Evolutionary conservation across 2,888 invertebrate genomes (phyloP), one percentile per base, ranked within the genome.

Genomic region (Notocelia uddmanniana): DNA sequence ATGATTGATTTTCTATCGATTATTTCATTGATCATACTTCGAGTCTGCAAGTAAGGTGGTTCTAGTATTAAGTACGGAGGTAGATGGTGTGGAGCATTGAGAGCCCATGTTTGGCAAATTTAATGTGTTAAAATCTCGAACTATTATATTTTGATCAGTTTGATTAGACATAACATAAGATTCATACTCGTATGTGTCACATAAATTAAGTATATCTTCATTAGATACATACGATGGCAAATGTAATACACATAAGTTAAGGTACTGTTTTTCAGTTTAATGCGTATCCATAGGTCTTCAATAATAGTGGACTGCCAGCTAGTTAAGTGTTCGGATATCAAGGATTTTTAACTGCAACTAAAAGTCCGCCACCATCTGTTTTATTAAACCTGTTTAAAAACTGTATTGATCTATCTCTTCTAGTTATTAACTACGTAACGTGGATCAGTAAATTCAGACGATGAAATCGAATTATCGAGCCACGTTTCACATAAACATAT

Each of bases 351-450:
- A n/a, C n/a, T n/a, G n/a, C n/a, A n/a, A n/a, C n/a, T n/a, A n/a
- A n/a, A n/a, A n/a, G n/a, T n/a, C n/a, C n/a, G n/a, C 45, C 45
- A n/a, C 45, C 45, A 45, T 15, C 45, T 45, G 45, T 45, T 45
- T 45, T 45, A n/a, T 45, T 45, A 45, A 15, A n/a, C 45, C 45
- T 6, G 15, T 10, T 45, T 6, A 45, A 45, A 45, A 45, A 45
- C 5, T 45, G 13, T 10, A 15, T 10, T 45, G 45, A 45, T n/a
- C n/a, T n/a, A n/a, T n/a, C n/a, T n/a, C n/a, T n/a, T n/a, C n/a
- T n/a, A n/a, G n/a, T n/a, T n/a, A n/a, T n/a, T n/a, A n/a, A n/a
- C 45, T 45, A 45, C 10, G 10, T 45, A 45, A 15, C 45, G 45
- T 5, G 45, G 45, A 15, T 45, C 45, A n/a, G n/a, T n/a, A n/a